Conservation (phyloP, 2,888 invertebrate species). For the Creontiades dilutus region DNA sequence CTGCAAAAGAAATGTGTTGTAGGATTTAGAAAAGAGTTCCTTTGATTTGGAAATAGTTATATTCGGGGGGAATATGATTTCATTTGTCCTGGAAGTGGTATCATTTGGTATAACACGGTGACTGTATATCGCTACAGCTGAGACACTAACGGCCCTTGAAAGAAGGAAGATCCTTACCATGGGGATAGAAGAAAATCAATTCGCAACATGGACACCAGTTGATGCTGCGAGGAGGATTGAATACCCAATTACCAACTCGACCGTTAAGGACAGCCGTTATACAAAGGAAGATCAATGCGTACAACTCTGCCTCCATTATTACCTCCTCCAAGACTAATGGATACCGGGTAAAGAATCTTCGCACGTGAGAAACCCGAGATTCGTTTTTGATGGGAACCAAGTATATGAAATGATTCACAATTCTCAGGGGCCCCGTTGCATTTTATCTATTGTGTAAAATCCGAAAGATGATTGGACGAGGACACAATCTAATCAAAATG, state of each 20-base stretch:
- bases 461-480: too few species aligned
- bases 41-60: too few species aligned
- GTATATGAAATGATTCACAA: too few species aligned
- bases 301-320: background rate
- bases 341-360: background rate
- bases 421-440: too few species aligned
- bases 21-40: too few species aligned
- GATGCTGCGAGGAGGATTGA: background rate
- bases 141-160: background rate
- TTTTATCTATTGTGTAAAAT: too few species aligned
- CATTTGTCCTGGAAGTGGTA: too few species aligned
- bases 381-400: background rate
- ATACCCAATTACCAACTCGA: background rate
- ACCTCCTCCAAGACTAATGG: constrained; percentile 19
- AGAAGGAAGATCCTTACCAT: background rate
- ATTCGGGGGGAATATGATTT: too few species aligned
- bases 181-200: background rate
- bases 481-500: too few species aligned
- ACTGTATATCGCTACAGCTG: background rate
- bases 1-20: too few species aligned
- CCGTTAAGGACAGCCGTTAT: background rate
- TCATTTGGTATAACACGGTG: too few species aligned
- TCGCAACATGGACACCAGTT: background rate
- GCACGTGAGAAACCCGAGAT: background rate
- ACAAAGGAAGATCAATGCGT: background rate